These are phyloP conservation scores for Ceyx melanurus DNA, from an alignment of 2,113 vertebrate species.

Conservation along the genomic window DNA sequence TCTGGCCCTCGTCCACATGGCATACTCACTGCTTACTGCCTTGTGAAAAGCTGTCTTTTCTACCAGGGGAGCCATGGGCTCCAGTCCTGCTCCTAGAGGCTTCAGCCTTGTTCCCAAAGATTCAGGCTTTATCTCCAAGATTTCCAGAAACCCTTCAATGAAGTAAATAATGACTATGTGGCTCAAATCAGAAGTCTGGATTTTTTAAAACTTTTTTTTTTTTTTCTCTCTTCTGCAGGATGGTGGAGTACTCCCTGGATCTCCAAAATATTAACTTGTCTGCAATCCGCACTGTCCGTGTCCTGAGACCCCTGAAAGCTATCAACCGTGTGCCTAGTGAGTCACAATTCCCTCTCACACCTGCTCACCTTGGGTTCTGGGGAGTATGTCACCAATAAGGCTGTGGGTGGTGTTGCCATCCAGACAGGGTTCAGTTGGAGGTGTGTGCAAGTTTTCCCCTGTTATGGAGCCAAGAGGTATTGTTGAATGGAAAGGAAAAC, in stretches of 20 bases:
- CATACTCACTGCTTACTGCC: fast-evolving
- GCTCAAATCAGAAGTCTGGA: neutral
- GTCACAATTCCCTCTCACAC: conserved; percentile 40
- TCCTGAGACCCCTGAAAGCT: conserved; percentile 95
- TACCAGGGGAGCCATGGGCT: neutral
- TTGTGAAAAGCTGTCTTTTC: neutral
- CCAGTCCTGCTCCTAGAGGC: neutral
- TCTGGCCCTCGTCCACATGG: neutral
- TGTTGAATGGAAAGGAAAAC: neutral
- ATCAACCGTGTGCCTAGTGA: conserved; percentile 98
- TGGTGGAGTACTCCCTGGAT: conserved; percentile 98
- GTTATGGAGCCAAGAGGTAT: neutral
- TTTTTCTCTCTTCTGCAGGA: conserved; percentile 74
- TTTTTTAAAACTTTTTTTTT: neutral
- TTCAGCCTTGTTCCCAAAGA: neutral
- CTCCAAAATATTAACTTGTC: conserved; percentile 98
- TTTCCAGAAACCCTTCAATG: neutral
- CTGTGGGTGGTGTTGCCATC: neutral
- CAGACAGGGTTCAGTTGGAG: neutral
- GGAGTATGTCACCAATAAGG: neutral
- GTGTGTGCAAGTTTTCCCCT: neutral
- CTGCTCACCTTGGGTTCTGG: neutral
- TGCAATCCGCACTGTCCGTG: conserved; percentile 94
- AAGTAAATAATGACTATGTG: neutral
- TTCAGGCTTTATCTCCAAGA: neutral